Conservation (phyloP, 1,140 invertebrate species). For the Drosophila lini region DNA sequence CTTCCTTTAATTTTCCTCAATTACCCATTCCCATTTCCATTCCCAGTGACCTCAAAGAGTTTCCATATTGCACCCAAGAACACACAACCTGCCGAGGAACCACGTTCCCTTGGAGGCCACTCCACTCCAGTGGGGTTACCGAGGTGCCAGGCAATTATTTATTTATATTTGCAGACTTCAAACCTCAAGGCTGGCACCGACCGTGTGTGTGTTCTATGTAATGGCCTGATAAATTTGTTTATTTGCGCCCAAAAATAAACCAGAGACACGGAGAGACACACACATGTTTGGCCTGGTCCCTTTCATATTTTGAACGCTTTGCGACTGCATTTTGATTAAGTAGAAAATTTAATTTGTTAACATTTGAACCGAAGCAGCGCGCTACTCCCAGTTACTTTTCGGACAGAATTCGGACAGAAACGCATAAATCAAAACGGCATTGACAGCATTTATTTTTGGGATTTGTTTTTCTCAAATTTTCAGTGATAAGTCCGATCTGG, state of each 20-base stretch:
- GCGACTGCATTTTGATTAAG: conserved; percentile 72
- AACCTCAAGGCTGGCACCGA: conserved; percentile 58
- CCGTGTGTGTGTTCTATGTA: conserved; percentile 57
- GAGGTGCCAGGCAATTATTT: conserved; percentile 61
- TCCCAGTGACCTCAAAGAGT: conserved; percentile 3
- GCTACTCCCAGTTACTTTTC: conserved; percentile 34
- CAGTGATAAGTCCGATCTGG: conserved; percentile 66
- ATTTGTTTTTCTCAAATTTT: conserved; percentile 37
- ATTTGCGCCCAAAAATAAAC: conserved; percentile 73
- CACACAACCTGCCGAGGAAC: not conserved
- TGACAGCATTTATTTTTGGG: conserved; percentile 51
- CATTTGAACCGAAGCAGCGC: conserved; percentile 51
- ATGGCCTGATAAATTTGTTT: conserved; percentile 77
- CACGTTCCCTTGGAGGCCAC: conserved; percentile 13
- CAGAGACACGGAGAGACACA: conserved; percentile 13
- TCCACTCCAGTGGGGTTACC: conserved; percentile 33
- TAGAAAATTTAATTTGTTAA: conserved; percentile 78
- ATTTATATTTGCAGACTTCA: conserved; percentile 44
- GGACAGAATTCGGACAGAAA: conserved; percentile 43
- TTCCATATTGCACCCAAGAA: not conserved
- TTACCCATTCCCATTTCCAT: not conserved
- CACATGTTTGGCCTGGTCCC: conserved; percentile 45
- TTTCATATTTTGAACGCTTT: conserved; percentile 66
- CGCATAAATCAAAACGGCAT: conserved; percentile 72
- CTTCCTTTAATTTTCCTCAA: conserved; percentile 7